These are phyloP conservation scores for Anolis apletophallus DNA, from an alignment of 2,797 vertebrate genomes.

Conservation along the genomic window DNA sequence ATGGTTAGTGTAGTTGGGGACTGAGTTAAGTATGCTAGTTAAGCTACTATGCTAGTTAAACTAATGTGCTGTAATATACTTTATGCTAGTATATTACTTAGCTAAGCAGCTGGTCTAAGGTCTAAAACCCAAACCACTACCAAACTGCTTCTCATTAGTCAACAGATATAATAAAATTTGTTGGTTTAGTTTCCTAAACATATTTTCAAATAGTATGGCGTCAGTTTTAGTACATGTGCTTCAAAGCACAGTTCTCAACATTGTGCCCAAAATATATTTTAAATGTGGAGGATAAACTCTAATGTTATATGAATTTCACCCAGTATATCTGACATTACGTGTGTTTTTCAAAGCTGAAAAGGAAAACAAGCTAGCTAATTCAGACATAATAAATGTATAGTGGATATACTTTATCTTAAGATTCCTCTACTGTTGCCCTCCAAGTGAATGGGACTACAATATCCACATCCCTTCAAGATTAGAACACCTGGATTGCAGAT, in stretches of 20 bases:
- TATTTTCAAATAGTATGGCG: background rate
- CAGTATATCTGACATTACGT: background rate
- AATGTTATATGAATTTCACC: background rate
- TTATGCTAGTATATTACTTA: too few species aligned
- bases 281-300: background rate
- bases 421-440: background rate
- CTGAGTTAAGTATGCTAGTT: too few species aligned
- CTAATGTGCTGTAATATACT: too few species aligned
- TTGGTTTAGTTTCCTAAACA: background rate
- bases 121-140: too few species aligned
- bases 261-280: background rate
- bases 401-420: too few species aligned
- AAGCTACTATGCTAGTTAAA: too few species aligned
- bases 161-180: background rate
- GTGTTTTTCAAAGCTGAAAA: background rate
- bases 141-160: background rate
- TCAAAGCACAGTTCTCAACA: background rate
- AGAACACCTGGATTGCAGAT: background rate
- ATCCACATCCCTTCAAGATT: background rate
- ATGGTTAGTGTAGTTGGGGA: too few species aligned
- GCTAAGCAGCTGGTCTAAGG: too few species aligned
- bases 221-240: background rate
- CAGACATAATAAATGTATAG: too few species aligned
- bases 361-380: background rate
- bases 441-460: background rate